A percentile compares a stretch with the other conserved stretches of the same genome.
These are phyloP conservation scores for Florisuga fusca DNA, from an alignment of 2,797 vertebrate genomes.

Conservation along the genomic window DNA sequence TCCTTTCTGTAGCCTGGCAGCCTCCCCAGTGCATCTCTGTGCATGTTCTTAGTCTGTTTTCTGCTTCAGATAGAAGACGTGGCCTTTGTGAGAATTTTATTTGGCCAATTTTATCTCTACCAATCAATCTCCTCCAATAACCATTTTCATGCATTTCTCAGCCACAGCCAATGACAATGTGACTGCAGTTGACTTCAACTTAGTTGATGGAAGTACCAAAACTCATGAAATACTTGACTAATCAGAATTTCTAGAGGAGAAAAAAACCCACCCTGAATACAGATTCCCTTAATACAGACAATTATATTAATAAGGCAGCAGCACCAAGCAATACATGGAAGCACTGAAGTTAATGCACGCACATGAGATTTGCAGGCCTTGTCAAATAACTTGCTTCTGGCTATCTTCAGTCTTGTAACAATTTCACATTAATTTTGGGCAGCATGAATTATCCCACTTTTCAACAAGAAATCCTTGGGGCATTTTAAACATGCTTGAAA, in stretches of 20 bases:
- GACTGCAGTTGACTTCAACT: neutral
- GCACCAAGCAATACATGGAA: neutral
- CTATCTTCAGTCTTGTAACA: conserved; percentile 18
- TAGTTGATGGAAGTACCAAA: neutral
- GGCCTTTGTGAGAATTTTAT: neutral
- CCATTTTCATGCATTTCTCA: neutral
- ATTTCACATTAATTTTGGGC: conserved; percentile 49
- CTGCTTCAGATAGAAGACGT: neutral
- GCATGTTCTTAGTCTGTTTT: neutral
- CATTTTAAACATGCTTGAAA: conserved; percentile 36
- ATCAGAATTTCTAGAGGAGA: neutral
- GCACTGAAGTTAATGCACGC: neutral
- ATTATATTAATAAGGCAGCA: neutral
- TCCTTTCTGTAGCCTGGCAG: neutral
- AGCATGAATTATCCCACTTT: conserved; percentile 38
- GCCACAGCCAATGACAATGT: neutral
- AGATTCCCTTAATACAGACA: neutral
- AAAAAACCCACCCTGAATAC: neutral
- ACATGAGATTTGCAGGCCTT: conserved; percentile 25
- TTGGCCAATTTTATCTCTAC: neutral
- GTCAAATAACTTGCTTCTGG: conserved; percentile 46
- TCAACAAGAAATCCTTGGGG: conserved; percentile 15
- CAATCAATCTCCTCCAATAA: neutral
- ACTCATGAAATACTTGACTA: neutral
- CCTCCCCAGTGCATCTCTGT: neutral